Conservation (phyloP, 1,140 invertebrate genomes). For the Kradibia gibbosae region DNA sequence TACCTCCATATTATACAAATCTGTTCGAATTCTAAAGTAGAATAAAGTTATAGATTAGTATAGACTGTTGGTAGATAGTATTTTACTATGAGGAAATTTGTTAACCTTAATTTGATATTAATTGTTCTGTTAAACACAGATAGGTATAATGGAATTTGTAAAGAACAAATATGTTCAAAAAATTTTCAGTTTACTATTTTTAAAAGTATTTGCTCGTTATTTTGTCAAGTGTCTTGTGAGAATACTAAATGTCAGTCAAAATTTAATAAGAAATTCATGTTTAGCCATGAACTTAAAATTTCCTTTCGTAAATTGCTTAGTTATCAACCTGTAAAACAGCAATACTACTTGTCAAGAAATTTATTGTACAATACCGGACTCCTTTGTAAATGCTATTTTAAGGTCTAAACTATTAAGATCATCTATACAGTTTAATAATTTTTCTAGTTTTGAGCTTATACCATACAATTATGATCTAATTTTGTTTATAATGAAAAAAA, state of each 20-base stretch:
- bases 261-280: neutral
- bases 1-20: neutral
- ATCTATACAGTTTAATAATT: too few relatives aligned
- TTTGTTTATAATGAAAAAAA: too few relatives aligned
- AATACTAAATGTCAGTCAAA: constrained; percentile 1
- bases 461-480: too few relatives aligned
- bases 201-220: neutral
- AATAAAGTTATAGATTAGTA: constrained; percentile 11
- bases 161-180: neutral
- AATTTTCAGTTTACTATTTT: constrained; percentile 11
- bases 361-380: neutral
- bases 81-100: neutral
- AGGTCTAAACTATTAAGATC: neutral
- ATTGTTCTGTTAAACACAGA: neutral
- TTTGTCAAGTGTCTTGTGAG: neutral
- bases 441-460: too few relatives aligned
- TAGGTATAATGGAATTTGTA: neutral
- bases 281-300: neutral
- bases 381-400: neutral
- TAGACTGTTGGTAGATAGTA: neutral
- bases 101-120: constrained; percentile 2
- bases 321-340: too few relatives aligned
- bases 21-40: neutral
- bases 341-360: too few relatives aligned
- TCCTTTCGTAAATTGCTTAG: neutral